Evolutionary conservation across 2,888 invertebrate genomes (phyloP), one percentile per base, ranked within the genome.

Genomic region (Ferdinandea cuprea): DNA sequence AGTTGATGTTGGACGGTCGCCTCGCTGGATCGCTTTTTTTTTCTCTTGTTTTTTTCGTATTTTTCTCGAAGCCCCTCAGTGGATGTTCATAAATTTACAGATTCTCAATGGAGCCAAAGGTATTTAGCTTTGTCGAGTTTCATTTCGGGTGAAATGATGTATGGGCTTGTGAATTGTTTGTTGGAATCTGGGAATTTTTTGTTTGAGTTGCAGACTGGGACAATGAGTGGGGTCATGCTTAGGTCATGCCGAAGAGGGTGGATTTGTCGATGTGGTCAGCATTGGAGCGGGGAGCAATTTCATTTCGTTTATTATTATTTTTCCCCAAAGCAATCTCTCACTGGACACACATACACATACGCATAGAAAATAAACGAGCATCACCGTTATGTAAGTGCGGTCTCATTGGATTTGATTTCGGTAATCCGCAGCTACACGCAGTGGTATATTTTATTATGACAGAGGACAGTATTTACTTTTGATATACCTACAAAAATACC

Each of bases 31-130:
- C 13, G 30, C 3, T 17, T 28, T 52, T 52, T 54, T 40, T 46
- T 32, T 44, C 35, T 9, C 1, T 19, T 30, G 21, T 25, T 42
- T 28, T 2, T 40, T 77, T n/a, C n/a, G n/a, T n/a, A n/a, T 11
- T 8, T 8, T n/a, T 9, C 35, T 37, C n/a, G 8, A 3, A n/a
- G 7, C 25, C 48, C 50, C 9, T 7, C 15, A 17, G 42, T 37
- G 59, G 42, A 56, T 71, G 81, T 83, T 73, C 63, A 73, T 83
- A 83, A 83, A 83, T 83, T 83, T 63, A 44, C 72, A 73, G 58
- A 44, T 37, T 66, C 71, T 72, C 78, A 68, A 50, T 78, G 61
- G 68, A 68, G 63, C 73, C 68, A 40, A 63, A 50, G 73, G 68
- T 78, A 72, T 83, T 78, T 68, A 65, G 76, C 58, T 61, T 19